Evolutionary conservation across 2,797 vertebrate species (phyloP), one percentile per base, ranked within the genome.

Genomic region (Sebastes glaucus): DNA sequence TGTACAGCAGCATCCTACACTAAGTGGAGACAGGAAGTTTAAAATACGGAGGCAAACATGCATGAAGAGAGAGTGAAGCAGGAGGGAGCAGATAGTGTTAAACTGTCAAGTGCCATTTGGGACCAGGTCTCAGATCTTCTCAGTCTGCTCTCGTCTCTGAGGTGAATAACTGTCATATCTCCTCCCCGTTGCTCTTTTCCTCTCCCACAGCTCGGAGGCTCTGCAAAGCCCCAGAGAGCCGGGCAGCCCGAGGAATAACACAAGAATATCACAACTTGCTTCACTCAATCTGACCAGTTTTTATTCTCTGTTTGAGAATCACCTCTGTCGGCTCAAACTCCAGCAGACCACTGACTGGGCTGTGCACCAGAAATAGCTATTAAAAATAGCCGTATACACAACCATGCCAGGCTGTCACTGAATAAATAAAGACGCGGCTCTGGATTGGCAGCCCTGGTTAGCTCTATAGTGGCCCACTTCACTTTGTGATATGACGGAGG

Each of bases 91-190:
- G 66, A 59, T 61, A 62, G 71, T 80, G 84, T 89, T 89, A 84
- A 89, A 89, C 88, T 85, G 87, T 81, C 87, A 85, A 88, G 75
- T 71, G 82, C 75, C 88, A 60, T 75, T 66, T 86, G 91, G 78
- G 89, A 91, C 69, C 73, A 71, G 78, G 65, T 87, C 83, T 94
- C 82, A 83, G 77, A 90, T 88, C 86, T 84, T 77, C 86, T 75
- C 71, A 66, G 74, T 71, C 82, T 87, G 71, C 66, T 81, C 62
- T 75, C 8, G 65, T 89, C 89, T 92, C 89, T n/a, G 78, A 87
- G 85, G 86, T 75, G 88, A 87, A 80, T 86, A 69, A 82, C 88
- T 90, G 91, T 92, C 88, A 90, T 87, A 76, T 65, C 86, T 73
- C 69, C 80, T 78, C 86, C 80, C 85, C 74, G 72, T 79, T 88